Base-by-base conservation (phyloP, 2,888 invertebrate genomes). In the Nephrocerus scutellatus region DNA sequence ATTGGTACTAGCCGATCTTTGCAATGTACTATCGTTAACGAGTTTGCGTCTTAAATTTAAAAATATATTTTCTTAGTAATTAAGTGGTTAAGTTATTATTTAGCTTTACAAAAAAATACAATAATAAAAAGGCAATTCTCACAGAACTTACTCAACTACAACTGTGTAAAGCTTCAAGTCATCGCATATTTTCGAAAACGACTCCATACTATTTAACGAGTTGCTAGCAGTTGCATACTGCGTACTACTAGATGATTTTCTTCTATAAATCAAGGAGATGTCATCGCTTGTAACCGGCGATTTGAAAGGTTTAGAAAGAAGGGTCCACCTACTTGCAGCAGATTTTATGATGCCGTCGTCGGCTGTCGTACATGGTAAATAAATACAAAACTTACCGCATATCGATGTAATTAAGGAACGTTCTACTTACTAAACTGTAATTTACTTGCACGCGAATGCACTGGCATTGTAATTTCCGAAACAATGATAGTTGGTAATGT, bases 401-500 rank as follows among this genome's bases (percentile, higher is more conserved):
- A 29, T 22, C 15, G 19, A 18, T 8, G 6, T 28, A 34, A 9
- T 31, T 26, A 24, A 13, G 16, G n/a, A 16, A 8, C 21, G 8
- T 7, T 13, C 3, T 20, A 56, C 60, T 53, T 54, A 74, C 74
- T 74, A 65, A 71, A 60, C 47, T 60, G 71, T 56, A 76, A 73
- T 48, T 76, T 74, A 38, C 82, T 80, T 34, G 60, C 55, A 56
- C 86, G 86, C 52, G 87, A 77, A 70, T 87, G 85, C 53, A 88
- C 84, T 48, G 62, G 62, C n/a, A n/a, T n/a, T 54, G 75, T 82
- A 58, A 89, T 77, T 35, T 87, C 87, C 2, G 89, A 89, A 26
- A 84, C 84, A 30, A 90, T 82, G 61, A 90, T 90, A 48, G 89
- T 87, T 26, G 90, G 90, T 42, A 90, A 70, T 6, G 90, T 90